phyloP scores from a whole-genome alignment of 2,113 vertebrate species.

The Salminus brasiliensis region DNA sequence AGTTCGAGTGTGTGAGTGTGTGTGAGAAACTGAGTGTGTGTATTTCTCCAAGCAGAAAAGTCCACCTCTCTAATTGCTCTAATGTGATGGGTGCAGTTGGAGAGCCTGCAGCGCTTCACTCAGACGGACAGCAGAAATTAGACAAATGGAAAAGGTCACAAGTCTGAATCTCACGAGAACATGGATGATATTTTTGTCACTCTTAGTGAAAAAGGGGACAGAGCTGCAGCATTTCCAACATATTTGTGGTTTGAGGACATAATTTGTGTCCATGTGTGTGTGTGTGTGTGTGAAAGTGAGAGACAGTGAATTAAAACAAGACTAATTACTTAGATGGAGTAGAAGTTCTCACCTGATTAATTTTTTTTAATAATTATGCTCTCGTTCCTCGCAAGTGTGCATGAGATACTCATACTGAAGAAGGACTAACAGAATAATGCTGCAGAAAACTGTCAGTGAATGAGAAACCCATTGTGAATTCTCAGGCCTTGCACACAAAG shows the following conservation, averaged over 20 bases:
- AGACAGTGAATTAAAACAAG: no score
- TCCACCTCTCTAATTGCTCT: slow-evolving; percentile 70
- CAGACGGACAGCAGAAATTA: slow-evolving; percentile 64
- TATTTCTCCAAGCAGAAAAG: slow-evolving; percentile 33
- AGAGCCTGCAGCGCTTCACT: slow-evolving; percentile 63
- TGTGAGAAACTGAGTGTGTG: neutral
- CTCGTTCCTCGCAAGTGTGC: slow-evolving; percentile 1
- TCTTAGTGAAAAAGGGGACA: slow-evolving; percentile 49
- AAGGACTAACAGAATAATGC: slow-evolving; percentile 8
- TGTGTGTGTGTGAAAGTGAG: neutral
- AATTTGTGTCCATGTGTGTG: neutral
- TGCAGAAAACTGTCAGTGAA: neutral
- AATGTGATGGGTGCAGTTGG: slow-evolving; percentile 64
- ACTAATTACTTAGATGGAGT: no score
- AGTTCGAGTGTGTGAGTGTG: neutral
- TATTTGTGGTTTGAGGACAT: neutral
- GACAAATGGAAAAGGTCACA: slow-evolving; percentile 58
- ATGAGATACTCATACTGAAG: neutral
- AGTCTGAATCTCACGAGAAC: slow-evolving; percentile 52
- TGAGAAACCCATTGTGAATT: neutral
- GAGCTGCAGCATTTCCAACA: slow-evolving; percentile 38
- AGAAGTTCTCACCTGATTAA: no score
- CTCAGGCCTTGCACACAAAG: neutral
- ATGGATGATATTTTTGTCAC: slow-evolving; percentile 62
- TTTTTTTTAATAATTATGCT: no score